These are phyloP conservation scores for Eospalax fontanierii DNA, from an alignment of 2,797 vertebrate species.

Conservation along the genomic window DNA sequence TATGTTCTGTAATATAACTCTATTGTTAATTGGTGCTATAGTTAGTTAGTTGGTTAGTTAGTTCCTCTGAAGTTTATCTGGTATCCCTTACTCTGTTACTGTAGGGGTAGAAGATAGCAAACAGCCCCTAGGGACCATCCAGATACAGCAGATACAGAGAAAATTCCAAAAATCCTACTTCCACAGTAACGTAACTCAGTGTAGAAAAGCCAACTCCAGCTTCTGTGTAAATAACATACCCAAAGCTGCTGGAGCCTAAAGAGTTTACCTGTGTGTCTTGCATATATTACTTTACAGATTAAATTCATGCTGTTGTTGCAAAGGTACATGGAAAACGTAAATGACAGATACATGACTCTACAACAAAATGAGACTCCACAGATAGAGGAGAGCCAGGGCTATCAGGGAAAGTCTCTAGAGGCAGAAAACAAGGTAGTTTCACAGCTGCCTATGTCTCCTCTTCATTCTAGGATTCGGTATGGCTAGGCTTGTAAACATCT, in stretches of 20 bases:
- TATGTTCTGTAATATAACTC: slow-evolving; percentile 31
- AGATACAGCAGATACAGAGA: slow-evolving; percentile 36
- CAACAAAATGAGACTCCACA: background rate
- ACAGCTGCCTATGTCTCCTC: background rate
- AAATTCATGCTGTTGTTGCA: slow-evolving; percentile 37
- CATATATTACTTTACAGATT: background rate
- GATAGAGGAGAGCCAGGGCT: background rate
- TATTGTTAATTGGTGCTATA: background rate
- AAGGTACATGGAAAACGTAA: background rate
- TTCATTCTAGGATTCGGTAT: too few species aligned
- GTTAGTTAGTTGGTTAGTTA: too few species aligned
- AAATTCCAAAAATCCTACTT: slow-evolving; percentile 2
- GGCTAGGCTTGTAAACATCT: background rate
- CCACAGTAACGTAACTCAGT: slow-evolving; percentile 21
- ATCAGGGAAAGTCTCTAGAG: background rate
- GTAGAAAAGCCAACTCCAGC: background rate
- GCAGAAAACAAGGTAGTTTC: background rate
- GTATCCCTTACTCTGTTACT: background rate
- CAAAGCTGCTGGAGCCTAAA: slow-evolving; percentile 18
- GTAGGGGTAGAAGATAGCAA: slow-evolving; percentile 31
- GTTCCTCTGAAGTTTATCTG: background rate
- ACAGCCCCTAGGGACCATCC: background rate
- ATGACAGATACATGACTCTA: background rate
- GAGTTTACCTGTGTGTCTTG: background rate
- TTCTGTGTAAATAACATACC: background rate